Evolutionary conservation across 2,113 vertebrate genomes (phyloP).

Genomic region (Hymenochirus boettgeri): DNA sequence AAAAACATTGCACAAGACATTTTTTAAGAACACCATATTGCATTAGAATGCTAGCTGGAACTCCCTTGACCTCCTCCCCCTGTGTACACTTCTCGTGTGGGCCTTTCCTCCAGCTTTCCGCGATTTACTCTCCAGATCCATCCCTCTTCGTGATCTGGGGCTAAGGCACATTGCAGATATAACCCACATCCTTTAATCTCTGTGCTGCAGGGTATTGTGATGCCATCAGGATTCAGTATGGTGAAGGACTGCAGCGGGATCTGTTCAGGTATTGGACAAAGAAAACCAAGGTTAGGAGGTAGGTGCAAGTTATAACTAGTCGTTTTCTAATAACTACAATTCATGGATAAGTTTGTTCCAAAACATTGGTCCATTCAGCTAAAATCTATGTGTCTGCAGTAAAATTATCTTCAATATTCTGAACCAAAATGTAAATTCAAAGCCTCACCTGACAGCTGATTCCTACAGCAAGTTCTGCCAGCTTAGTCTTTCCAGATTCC

Average conservation of each 20-base stretch:
- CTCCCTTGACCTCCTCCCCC: slow-evolving; percentile 3
- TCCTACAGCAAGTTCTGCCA: slow-evolving; percentile 88
- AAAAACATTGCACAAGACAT: no score
- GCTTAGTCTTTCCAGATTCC: slow-evolving; percentile 81
- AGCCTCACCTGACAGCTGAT: slow-evolving; percentile 91
- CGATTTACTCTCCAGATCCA: slow-evolving; percentile 25
- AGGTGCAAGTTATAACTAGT: no score
- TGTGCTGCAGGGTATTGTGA: slow-evolving; percentile 4
- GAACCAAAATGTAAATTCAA: neutral
- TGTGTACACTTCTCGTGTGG: slow-evolving; percentile 1
- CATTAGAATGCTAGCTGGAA: no score
- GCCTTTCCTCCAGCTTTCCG: slow-evolving; percentile 21
- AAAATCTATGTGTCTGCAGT: no score
- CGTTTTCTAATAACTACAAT: no score
- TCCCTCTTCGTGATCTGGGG: neutral
- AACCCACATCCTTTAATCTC: slow-evolving; percentile 16
- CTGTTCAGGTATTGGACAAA: neutral
- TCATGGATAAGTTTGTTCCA: no score
- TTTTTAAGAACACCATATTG: no score
- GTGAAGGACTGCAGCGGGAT: slow-evolving; percentile 27
- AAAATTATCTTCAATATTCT: no score
- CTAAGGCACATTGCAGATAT: slow-evolving; percentile 15
- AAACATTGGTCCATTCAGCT: no score
- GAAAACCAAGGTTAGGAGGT: no score
- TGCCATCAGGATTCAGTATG: slow-evolving; percentile 14